Base-by-base conservation (phyloP, 2,797 vertebrate species). In the Orientallactaga sibirica region DNA sequence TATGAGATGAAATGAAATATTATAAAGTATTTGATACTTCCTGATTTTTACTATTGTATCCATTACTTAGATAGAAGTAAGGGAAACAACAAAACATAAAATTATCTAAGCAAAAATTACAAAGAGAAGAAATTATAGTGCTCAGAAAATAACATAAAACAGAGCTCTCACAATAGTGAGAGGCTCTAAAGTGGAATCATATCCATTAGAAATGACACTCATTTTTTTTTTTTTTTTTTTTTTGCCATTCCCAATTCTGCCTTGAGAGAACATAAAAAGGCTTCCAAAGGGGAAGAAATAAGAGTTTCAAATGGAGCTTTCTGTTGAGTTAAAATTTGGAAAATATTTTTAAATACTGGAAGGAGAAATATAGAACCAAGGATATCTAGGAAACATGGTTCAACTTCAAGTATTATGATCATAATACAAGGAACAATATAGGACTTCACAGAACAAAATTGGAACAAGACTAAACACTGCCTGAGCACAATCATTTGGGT, bases 41-140 rank as follows among this genome's bases (percentile, higher is more conserved):
- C 62, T 58, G 52, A 15, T 71, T 78, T 62, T 86, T 78, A 75
- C n/a, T 14, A 27, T 8, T 77, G 5, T 1, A n/a, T 66, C 1
- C 12, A 29, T 83, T 83, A 75, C 5, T n/a, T 90, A 62, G 58
- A 43, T 79, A 70, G 77, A 85, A 95, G 78, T 78, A 94, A 68
- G 67, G 3, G 5, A 33, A 91, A 37, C 41, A 90, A 67, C n/a
- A 76, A 67, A 88, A 80, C n/a, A 48, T 80, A 11, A 43, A 92
- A 74, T 64, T 7, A 11, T 4, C 68, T 76, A 80, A 84, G 24
- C 70, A 61, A 90, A 74, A 80, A 88, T 78, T 58, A 75, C 48
- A 58, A 9, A 80, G 27, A 48, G 41, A 64, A 87, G 48, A 82
- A 66, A 43, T 78, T 68, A 62, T 43, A 75, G 27, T 5, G 41